Percentiles rank a stretch among this genome's conserved stretches.
These are phyloP conservation scores for Epicampocera succincta DNA, from an alignment of 2,888 invertebrate species.

Conservation along the genomic window DNA sequence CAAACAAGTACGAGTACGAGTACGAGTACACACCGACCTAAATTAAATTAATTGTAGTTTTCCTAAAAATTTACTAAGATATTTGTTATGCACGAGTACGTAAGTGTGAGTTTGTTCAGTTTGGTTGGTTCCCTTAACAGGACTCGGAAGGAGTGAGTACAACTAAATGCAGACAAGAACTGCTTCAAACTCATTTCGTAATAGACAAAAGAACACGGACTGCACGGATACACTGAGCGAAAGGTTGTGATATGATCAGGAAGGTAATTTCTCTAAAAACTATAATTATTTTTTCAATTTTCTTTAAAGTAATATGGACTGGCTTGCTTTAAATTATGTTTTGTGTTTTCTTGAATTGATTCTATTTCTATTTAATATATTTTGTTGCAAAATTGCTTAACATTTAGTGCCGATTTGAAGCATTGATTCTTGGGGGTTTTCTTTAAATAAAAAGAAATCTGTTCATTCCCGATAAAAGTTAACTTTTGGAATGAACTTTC, in stretches of 20 bases:
- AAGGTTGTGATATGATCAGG: constrained; percentile 23
- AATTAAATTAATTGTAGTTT: constrained; percentile 42
- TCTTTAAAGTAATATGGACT: constrained; percentile 59
- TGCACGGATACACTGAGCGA: constrained; percentile 21
- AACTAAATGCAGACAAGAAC: neutral
- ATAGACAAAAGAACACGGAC: constrained; percentile 2
- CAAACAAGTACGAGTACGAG: too few species aligned
- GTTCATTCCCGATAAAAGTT: constrained; percentile 30
- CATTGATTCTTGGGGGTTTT: constrained; percentile 25
- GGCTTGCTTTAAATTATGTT: constrained; percentile 24
- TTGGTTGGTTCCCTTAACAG: constrained; percentile 12
- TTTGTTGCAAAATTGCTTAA: constrained; percentile 47
- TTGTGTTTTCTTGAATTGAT: neutral
- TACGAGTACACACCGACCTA: constrained; percentile 52
- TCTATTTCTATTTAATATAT: constrained; percentile 24
- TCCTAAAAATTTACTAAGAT: constrained; percentile 54
- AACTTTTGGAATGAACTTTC: constrained; percentile 39
- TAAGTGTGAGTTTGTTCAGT: constrained; percentile 5
- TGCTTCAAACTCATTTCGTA: neutral
- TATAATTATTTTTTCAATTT: neutral
- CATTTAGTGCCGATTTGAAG: constrained; percentile 61
- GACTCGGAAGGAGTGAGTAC: neutral
- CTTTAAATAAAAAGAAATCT: constrained; percentile 44
- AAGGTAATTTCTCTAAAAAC: constrained; percentile 26
- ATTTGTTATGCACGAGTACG: neutral